phyloP scores from a whole-genome alignment of 2,888 invertebrate genomes.

The Coleophora deauratella region DNA sequence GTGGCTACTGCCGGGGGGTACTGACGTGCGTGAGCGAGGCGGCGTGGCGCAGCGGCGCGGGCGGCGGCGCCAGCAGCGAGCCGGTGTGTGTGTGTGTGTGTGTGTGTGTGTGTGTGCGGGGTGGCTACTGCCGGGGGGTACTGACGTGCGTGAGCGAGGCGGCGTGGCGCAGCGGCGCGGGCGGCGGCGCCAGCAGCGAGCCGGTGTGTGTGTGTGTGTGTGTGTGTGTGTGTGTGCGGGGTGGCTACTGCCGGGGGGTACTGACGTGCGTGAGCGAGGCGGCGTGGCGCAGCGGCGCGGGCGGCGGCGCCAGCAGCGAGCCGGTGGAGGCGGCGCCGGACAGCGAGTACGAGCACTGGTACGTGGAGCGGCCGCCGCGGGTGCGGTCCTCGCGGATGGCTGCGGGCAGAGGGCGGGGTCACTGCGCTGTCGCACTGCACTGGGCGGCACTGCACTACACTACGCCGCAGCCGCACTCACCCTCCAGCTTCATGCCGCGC shows the following conservation, averaged over 20 bases:
- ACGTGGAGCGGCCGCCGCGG: constrained; percentile 95
- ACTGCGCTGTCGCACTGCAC: too few relatives aligned
- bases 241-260: too few relatives aligned
- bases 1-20: too few relatives aligned
- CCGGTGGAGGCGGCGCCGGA: constrained; percentile 79
- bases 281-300: constrained; percentile 59
- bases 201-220: background rate
- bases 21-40: constrained; percentile 42
- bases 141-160: background rate
- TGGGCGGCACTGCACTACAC: too few relatives aligned
- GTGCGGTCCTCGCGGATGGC: constrained; percentile 97
- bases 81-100: too few relatives aligned
- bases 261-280: constrained; percentile 65
- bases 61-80: constrained; percentile 56
- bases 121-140: too few relatives aligned
- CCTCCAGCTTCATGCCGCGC: constrained; percentile 97
- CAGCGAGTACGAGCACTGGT: constrained; percentile 94
- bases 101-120: too few relatives aligned
- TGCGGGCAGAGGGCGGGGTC: constrained; percentile 34
- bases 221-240: background rate
- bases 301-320: constrained; percentile 57
- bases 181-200: too few relatives aligned
- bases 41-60: constrained; percentile 58
- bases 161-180: too few relatives aligned
- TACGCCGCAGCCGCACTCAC: too few relatives aligned